Percentiles rank a stretch among this genome's conserved stretches.
Conservation (phyloP, 2,888 invertebrate species). For the Patella ulyssiponensis region DNA sequence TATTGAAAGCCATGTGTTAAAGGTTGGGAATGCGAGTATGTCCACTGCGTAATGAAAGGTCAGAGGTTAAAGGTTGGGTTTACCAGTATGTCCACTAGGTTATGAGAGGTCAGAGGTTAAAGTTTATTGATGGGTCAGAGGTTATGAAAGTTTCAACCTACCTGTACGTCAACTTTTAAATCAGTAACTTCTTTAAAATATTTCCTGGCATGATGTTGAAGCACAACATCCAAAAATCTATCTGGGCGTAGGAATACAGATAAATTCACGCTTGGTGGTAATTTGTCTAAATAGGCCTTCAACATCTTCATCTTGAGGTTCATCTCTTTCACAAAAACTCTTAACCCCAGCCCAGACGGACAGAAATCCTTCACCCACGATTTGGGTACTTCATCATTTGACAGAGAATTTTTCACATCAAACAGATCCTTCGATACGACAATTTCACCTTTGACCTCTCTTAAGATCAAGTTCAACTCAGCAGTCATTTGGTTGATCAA, state of each 20-base stretch:
- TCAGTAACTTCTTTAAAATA: slow-evolving; percentile 62
- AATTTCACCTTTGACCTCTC: slow-evolving; percentile 49
- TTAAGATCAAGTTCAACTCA: slow-evolving; percentile 51
- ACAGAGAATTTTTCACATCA: slow-evolving; percentile 51
- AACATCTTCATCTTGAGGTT: slow-evolving; percentile 44
- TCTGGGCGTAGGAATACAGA: slow-evolving; percentile 63
- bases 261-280: slow-evolving; percentile 50
- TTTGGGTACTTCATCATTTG: slow-evolving; percentile 54
- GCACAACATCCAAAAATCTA: slow-evolving; percentile 59
- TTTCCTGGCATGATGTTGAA: slow-evolving; percentile 60
- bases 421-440: slow-evolving; percentile 45
- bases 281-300: slow-evolving; percentile 44
- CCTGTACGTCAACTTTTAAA: slow-evolving; percentile 60
- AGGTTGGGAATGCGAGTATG: too few species aligned
- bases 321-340: slow-evolving; percentile 55
- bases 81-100: too few species aligned
- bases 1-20: too few species aligned
- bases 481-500: slow-evolving; percentile 46
- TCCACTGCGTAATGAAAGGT: too few species aligned
- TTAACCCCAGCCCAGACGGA: slow-evolving; percentile 49
- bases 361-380: slow-evolving; percentile 58
- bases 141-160: slow-evolving; percentile 31
- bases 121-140: too few species aligned
- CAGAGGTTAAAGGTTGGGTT: too few species aligned
- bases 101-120: too few species aligned